Evolutionary conservation across 2,888 invertebrate species (phyloP).

Genomic region (Sussaba pulchella): DNA sequence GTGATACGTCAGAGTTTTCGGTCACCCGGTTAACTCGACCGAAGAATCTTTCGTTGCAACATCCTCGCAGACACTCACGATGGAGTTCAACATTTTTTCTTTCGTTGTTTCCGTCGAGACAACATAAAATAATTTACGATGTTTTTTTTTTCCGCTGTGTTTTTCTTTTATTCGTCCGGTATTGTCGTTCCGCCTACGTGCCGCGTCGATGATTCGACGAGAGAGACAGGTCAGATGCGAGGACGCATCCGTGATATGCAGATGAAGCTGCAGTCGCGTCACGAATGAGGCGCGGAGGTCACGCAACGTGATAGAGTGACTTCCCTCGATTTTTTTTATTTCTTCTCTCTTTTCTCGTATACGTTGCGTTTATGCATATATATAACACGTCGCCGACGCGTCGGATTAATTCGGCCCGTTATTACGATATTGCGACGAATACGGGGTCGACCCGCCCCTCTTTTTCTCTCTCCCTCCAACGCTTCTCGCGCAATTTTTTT

Average conservation of each 20-base stretch:
- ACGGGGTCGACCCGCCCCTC: no score
- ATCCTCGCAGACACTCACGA: no score
- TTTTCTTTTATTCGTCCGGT: neutral
- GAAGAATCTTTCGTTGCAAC: no score
- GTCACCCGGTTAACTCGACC: no score
- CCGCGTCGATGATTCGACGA: neutral
- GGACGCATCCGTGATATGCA: conserved; percentile 18
- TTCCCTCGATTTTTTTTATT: conserved; percentile 3
- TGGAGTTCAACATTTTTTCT: no score
- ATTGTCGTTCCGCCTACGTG: conserved; percentile 10
- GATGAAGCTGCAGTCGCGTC: conserved; percentile 16
- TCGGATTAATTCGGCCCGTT: conserved; percentile 30
- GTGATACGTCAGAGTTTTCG: no score
- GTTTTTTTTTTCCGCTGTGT: conserved; percentile 10
- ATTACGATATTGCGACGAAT: conserved; percentile 16
- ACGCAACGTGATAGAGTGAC: conserved; percentile 6
- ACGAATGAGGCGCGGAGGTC: conserved; percentile 18
- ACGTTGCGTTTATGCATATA: conserved; percentile 17
- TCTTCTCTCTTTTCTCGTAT: neutral
- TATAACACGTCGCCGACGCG: neutral
- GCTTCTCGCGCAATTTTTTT: no score
- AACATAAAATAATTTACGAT: neutral
- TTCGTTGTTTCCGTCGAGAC: neutral
- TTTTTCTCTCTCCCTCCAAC: no score
- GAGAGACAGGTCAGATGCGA: conserved; percentile 23